A percentile compares a stretch with the other conserved stretches of the same genome.
These are phyloP conservation scores for Serranochromis macrocephalus DNA, from an alignment of 2,113 vertebrate species.

Conservation along the genomic window DNA sequence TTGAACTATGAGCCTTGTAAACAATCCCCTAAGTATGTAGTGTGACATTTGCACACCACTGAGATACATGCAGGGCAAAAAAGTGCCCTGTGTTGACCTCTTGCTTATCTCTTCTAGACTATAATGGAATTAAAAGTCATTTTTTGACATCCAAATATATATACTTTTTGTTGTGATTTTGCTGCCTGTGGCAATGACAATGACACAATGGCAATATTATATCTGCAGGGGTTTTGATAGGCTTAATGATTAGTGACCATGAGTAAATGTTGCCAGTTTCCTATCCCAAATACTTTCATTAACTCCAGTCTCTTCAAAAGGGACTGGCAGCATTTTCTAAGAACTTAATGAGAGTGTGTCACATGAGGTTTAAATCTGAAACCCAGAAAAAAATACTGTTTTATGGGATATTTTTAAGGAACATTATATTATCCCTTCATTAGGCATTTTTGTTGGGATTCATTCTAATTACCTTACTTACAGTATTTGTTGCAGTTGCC, in stretches of 20 bases:
- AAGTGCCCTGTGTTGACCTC: not conserved
- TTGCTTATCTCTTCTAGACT: not conserved
- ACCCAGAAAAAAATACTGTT: not conserved
- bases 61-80: not conserved
- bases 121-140: not conserved
- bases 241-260: not conserved
- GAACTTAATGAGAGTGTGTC: not conserved
- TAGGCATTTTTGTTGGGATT: slow-evolving; percentile 5
- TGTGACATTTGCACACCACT: not conserved
- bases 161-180: not conserved
- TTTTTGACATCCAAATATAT: not conserved
- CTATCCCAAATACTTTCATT: not conserved
- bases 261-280: not conserved
- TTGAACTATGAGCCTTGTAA: slow-evolving; percentile 21
- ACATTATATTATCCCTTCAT: not conserved
- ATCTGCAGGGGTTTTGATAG: not conserved
- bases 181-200: not conserved
- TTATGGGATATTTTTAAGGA: not conserved
- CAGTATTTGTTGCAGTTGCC: not conserved
- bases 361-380: not conserved
- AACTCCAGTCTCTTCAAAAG: not conserved
- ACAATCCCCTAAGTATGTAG: not conserved
- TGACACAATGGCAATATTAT: not conserved
- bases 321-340: not conserved
- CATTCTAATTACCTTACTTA: slow-evolving; percentile 18